Evolutionary conservation across 1,140 invertebrate genomes (phyloP), one percentile per base, ranked within the genome.

Genomic region (Tetraneura akinire): DNA sequence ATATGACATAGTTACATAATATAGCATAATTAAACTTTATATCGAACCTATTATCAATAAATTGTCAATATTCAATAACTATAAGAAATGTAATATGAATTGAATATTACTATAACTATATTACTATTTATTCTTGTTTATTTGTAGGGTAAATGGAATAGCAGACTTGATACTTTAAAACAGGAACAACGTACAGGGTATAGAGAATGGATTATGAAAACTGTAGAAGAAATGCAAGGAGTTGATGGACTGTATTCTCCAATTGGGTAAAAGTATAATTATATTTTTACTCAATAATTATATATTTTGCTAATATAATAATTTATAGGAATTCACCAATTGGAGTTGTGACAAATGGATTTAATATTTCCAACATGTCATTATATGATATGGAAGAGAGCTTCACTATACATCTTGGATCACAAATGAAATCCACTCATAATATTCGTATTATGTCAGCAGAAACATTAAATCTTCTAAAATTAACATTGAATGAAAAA

Each of bases 351-450:
- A n/a, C 23, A 80, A 66, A 73, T 55, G 53, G 45, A 37, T 68
- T 80, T 62, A 81, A 18, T 45, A 60, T 81, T 71, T 80, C 66
- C 3, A 76, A 81, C 32, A 55, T 51, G 29, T 51, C 66, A 0
- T 64, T 81, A 49, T 64, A 74, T 55, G 81, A 83, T 29, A 49
- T 94, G 83, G 95, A 98, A 87, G 96, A 98, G 88, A 98, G 96
- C 87, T 98, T 98, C 85, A 98, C 96, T 18, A 98, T 98, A 83
- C 96, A 98, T 88, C 88, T 98, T 80, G 97, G 97, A 80, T 96
- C 96, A 3, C 97, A 99, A 87, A 90, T 99, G 87, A 99, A 99
- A 87, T 96, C 98, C 84, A 98, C 96, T 89, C 96, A 99, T 86
- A 99, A 99, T 87, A 92, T 98, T 82, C 88, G 97, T 71, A 91